A percentile compares a stretch with the other conserved stretches of the same genome.
Evolutionary conservation across 2,888 invertebrate species (phyloP).

Genomic region (Nipponacmea schrenckii): DNA sequence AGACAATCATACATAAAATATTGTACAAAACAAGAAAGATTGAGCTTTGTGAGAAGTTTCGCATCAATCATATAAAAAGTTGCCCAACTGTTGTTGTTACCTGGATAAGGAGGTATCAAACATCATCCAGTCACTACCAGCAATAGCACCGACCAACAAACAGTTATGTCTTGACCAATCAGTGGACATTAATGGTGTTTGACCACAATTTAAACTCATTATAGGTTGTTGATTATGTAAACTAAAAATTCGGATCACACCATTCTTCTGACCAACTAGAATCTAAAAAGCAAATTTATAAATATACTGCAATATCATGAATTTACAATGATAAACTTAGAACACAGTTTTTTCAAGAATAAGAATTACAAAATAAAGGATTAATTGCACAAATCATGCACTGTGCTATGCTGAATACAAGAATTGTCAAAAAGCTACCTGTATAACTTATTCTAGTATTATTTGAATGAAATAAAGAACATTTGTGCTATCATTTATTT

Average conservation of each 20-base stretch:
- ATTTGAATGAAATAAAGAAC: background rate
- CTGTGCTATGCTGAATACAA: no score
- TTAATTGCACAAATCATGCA: no score
- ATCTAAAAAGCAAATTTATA: constrained; percentile 64
- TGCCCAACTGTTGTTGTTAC: constrained; percentile 66
- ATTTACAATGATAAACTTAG: background rate
- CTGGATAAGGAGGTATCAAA: constrained; percentile 78
- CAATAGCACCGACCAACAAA: constrained; percentile 74
- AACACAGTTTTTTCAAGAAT: background rate
- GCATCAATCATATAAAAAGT: background rate
- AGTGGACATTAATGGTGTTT: constrained; percentile 75
- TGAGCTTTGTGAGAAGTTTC: no score
- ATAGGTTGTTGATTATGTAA: constrained; percentile 73
- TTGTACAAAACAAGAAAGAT: no score
- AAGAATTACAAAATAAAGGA: no score
- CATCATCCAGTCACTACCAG: constrained; percentile 76
- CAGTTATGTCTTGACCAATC: constrained; percentile 77
- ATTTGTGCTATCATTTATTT: background rate
- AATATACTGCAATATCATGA: background rate
- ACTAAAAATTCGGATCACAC: constrained; percentile 80
- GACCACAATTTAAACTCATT: constrained; percentile 73
- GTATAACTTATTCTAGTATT: background rate
- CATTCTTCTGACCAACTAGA: constrained; percentile 80
- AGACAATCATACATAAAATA: no score
- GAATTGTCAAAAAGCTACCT: background rate